Conservation (phyloP, 1,140 invertebrate genomes). For the Drosophila biarmipes region DNA sequence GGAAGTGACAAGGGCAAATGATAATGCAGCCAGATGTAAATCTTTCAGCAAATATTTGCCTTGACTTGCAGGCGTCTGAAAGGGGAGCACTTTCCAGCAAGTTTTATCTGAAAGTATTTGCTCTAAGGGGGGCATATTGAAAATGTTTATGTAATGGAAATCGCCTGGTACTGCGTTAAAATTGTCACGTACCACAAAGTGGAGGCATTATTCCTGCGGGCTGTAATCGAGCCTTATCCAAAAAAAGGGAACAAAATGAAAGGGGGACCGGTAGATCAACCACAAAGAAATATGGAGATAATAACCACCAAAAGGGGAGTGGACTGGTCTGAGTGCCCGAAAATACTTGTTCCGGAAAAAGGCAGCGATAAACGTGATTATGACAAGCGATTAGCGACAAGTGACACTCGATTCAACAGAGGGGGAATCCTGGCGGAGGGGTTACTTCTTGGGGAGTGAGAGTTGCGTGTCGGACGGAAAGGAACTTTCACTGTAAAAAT, state of each 20-base stretch:
- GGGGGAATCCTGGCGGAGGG: conserved; percentile 20
- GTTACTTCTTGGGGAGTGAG: not conserved
- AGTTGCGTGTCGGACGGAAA: conserved; percentile 9
- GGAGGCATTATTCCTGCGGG: conserved; percentile 51
- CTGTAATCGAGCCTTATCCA: conserved; percentile 35
- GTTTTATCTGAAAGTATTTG: conserved; percentile 33
- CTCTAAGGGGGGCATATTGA: conserved; percentile 15
- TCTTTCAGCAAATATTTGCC: conserved; percentile 76
- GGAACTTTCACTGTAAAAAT: conserved; percentile 5
- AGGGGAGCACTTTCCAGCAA: conserved; percentile 9
- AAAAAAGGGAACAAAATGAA: conserved; percentile 32
- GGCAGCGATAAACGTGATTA: conserved; percentile 78
- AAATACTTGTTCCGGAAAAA: conserved; percentile 60
- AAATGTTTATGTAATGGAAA: conserved; percentile 32
- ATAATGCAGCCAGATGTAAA: conserved; percentile 74
- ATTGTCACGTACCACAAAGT: conserved; percentile 76
- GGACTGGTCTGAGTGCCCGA: conserved; percentile 26
- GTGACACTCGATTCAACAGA: conserved; percentile 64
- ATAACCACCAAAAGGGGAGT: conserved; percentile 46
- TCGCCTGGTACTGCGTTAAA: conserved; percentile 54
- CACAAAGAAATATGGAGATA: conserved; percentile 54
- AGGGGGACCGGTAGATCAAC: conserved; percentile 54
- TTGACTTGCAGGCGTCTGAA: conserved; percentile 47
- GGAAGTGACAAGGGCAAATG: conserved; percentile 14
- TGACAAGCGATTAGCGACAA: conserved; percentile 76